Evolutionary conservation across 2,797 vertebrate genomes (phyloP).

Genomic region (Cyclura pinguis): DNA sequence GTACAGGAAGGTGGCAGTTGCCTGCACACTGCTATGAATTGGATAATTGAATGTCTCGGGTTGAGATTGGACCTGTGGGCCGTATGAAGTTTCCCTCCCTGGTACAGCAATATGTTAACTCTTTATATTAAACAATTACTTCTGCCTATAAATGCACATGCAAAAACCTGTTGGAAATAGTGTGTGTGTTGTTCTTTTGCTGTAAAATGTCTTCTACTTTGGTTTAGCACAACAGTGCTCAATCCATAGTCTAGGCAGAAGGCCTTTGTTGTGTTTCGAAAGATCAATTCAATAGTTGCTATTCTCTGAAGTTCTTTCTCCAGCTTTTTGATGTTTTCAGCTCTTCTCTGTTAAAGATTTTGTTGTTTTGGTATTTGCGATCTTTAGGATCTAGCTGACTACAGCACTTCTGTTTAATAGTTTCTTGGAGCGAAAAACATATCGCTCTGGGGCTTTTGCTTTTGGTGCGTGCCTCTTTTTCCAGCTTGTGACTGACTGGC

Average conservation of each 20-base stretch:
- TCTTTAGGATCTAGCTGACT: neutral
- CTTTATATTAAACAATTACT: neutral
- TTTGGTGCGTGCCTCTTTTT: neutral
- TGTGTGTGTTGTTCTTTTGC: neutral
- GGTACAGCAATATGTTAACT: neutral
- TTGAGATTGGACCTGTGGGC: too few relatives aligned
- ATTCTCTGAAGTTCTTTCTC: neutral
- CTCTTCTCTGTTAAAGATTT: neutral
- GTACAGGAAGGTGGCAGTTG: too few relatives aligned
- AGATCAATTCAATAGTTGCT: neutral
- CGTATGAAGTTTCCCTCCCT: neutral
- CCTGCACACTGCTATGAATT: too few relatives aligned
- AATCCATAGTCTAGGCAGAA: neutral
- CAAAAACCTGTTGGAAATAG: neutral
- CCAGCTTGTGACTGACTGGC: neutral
- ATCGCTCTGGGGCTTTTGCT: neutral
- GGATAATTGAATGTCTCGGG: too few relatives aligned
- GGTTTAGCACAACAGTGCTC: neutral
- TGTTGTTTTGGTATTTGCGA: neutral
- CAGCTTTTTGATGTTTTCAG: neutral
- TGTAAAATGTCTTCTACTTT: neutral
- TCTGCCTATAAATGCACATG: neutral
- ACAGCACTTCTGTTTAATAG: neutral
- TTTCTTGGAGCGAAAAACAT: neutral
- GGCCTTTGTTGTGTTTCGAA: accelerated